Percentiles rank a stretch among this genome's conserved stretches.
These are phyloP conservation scores for Drosophila prosaltans DNA, from an alignment of 1,140 invertebrate species.

Conservation along the genomic window DNA sequence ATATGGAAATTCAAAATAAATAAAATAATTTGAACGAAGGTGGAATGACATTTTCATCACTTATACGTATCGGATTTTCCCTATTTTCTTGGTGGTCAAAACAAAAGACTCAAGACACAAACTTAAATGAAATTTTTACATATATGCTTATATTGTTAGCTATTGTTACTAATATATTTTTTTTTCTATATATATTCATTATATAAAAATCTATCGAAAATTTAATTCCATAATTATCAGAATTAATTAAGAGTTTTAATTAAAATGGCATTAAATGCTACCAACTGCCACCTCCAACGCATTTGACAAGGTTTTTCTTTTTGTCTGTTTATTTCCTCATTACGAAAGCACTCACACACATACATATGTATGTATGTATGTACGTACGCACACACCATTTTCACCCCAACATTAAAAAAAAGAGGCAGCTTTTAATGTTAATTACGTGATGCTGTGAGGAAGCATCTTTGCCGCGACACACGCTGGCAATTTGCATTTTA, in stretches of 20 bases:
- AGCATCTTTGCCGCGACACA: constrained; percentile 60
- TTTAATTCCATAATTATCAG: no score
- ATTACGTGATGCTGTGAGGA: constrained; percentile 75
- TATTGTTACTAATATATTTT: no score
- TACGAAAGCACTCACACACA: constrained; percentile 49
- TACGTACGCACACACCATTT: constrained; percentile 16
- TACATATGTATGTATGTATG: constrained; percentile 11
- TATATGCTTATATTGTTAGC: no score
- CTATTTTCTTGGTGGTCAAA: no score
- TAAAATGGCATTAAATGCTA: no score
- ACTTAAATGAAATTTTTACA: no score
- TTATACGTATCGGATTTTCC: no score
- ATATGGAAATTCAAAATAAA: not conserved
- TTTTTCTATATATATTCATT: no score
- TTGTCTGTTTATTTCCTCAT: constrained; percentile 61
- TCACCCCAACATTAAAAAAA: constrained; percentile 24
- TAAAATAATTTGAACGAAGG: not conserved
- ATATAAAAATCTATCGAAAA: no score
- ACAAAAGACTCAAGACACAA: no score
- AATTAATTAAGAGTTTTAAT: no score
- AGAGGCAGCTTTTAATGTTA: constrained; percentile 35
- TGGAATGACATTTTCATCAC: not conserved
- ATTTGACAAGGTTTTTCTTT: constrained; percentile 61
- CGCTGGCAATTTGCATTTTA: constrained; percentile 57
- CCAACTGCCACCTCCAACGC: constrained; percentile 50